These are phyloP conservation scores for Epinotia brunnichana DNA, from an alignment of 2,888 invertebrate species.

Conservation along the genomic window DNA sequence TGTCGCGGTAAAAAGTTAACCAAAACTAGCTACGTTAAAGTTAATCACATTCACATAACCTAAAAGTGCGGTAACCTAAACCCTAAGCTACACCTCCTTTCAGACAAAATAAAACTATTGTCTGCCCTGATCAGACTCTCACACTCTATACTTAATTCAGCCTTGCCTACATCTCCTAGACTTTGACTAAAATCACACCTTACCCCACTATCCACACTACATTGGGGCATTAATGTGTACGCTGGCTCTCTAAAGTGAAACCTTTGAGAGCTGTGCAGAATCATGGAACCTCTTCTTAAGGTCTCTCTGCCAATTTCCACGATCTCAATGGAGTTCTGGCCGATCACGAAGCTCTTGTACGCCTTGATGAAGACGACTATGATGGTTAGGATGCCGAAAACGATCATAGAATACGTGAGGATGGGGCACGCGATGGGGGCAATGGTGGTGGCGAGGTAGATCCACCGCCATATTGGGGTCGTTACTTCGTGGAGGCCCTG, in stretches of 20 bases:
- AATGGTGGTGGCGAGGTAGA: conserved; percentile 91
- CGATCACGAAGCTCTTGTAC: conserved; percentile 89
- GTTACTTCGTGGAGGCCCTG: conserved; percentile 91
- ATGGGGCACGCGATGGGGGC: conserved; percentile 88
- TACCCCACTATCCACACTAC: conserved; percentile 39
- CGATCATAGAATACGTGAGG: conserved; percentile 88
- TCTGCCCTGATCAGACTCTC: conserved; percentile 72
- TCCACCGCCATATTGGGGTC: conserved; percentile 91
- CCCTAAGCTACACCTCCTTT: conserved; percentile 62
- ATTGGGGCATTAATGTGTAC: conserved; percentile 57
- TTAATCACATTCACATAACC: not conserved
- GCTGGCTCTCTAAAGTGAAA: conserved; percentile 84
- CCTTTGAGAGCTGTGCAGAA: conserved; percentile 84
- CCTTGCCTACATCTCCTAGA: conserved; percentile 65
- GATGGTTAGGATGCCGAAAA: conserved; percentile 86
- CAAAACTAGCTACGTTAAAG: no score
- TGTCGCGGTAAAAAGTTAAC: no score
- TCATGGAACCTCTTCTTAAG: conserved; percentile 86
- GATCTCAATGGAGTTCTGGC: conserved; percentile 88
- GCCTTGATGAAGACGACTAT: conserved; percentile 87
- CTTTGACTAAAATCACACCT: conserved; percentile 57
- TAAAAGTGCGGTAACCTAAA: conserved; percentile 56
- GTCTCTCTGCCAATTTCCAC: conserved; percentile 90
- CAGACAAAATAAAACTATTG: conserved; percentile 73
- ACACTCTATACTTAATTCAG: conserved; percentile 65